phyloP scores from a whole-genome alignment of 2,797 vertebrate genomes.

The Myioborus miniatus region DNA sequence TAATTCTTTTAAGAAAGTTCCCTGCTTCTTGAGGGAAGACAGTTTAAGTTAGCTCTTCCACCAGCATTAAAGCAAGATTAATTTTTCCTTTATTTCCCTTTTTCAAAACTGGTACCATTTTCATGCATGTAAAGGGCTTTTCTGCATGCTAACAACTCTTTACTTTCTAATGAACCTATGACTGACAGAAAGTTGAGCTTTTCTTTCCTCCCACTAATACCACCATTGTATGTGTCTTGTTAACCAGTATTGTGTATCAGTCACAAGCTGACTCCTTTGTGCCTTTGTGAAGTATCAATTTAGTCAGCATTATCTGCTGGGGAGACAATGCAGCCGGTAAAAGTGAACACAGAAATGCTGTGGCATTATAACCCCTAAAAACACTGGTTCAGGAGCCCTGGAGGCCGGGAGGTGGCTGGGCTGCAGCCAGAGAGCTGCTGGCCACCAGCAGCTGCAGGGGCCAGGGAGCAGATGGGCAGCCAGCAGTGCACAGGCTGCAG shows the following conservation, averaged over 20 bases:
- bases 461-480: not conserved
- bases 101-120: conserved; percentile 9
- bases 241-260: conserved; percentile 65
- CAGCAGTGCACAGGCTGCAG: not conserved
- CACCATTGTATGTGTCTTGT: conserved; percentile 51
- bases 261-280: conserved; percentile 69
- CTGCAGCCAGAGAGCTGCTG: not conserved
- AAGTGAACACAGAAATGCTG: not conserved
- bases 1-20: not conserved
- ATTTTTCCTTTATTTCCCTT: not conserved
- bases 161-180: conserved; percentile 56
- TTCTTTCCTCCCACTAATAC: conserved; percentile 68
- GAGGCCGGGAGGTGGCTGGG: not conserved
- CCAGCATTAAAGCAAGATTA: not conserved
- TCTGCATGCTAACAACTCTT: conserved; percentile 29
- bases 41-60: not conserved
- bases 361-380: not conserved
- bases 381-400: not conserved
- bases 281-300: conserved; percentile 61
- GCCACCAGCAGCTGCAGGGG: not conserved
- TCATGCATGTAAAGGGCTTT: conserved; percentile 29
- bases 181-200: conserved; percentile 61
- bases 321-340: conserved; percentile 26
- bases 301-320: conserved; percentile 59
- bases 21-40: not conserved